Evolutionary conservation across 2,888 invertebrate species (phyloP), one percentile per base, ranked within the genome.

Genomic region (Agriopis marginaria): DNA sequence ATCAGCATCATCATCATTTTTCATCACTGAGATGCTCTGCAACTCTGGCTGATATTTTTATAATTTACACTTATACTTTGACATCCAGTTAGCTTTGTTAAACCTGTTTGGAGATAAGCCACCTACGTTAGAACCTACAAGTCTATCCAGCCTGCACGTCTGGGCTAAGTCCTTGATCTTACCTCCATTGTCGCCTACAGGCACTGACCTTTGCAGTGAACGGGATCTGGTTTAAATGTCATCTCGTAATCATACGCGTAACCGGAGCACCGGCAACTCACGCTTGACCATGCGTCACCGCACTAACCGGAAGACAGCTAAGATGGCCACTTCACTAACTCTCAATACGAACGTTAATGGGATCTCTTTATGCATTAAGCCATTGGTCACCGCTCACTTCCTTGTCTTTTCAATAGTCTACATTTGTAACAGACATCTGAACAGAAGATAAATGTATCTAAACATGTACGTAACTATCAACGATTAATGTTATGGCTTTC

Each of bases 81-180:
- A 42, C 14, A 61, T 61, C 44, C 60, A 56, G 59, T 63, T 51
- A 50, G 8, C n/a, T 39, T 56, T 66, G 74, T 70, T 66, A 72
- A 76, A 76, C 68, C 62, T 61, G 59, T 63, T 69, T 39, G 50
- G 6, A 61, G 40, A 65, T 56, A 60, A 56, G n/a, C 61, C 58
- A 64, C 68, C 59, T 73, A 74, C 73, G 61, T 42, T 44, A 23
- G 42, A 49, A 50, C 40, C 58, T 63, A 53, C 47, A 47, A 59
- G 47, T 14, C 55, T 58, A 61, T 44, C 55, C 62, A 55, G 67
- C 61, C 71, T 14, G 61, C 54, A 14, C 74, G 75, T 70, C 74
- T 71, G 58, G 64, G 54, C 66, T 74, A 65, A 77, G 81, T 84
- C 87, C 85, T 87, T 87, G 88, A 86, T 87, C 86, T 86, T 86